These are phyloP conservation scores for Anoplophora glabripennis DNA, from an alignment of 1,140 invertebrate genomes.

Conservation along the genomic window DNA sequence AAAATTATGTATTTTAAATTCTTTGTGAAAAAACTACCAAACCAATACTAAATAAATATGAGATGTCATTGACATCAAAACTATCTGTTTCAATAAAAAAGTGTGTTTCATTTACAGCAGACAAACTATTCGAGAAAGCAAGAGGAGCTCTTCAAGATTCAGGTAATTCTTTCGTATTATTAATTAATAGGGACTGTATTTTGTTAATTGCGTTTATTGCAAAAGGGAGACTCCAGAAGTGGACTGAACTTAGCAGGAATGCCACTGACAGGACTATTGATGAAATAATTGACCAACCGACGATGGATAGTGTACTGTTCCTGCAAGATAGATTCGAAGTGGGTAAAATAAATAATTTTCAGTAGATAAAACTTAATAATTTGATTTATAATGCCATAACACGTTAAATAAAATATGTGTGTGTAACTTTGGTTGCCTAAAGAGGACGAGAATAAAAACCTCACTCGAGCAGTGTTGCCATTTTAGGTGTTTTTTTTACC, in stretches of 20 bases:
- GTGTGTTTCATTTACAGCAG: constrained; percentile 9
- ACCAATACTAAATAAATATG: too few species aligned
- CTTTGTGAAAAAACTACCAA: too few species aligned
- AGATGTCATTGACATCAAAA: constrained; percentile 1
- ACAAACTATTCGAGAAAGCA: constrained; percentile 9
- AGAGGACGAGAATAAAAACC: too few species aligned
- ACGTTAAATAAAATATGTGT: not conserved
- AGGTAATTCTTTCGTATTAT: not conserved
- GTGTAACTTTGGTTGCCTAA: not conserved
- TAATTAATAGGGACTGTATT: not conserved
- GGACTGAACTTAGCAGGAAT: not conserved
- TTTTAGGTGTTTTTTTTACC: too few species aligned
- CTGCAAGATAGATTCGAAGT: constrained; percentile 22
- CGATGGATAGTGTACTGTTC: constrained; percentile 26
- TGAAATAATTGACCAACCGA: not conserved
- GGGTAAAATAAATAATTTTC: not conserved
- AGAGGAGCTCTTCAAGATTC: constrained; percentile 6
- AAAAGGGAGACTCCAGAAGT: not conserved
- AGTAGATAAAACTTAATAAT: not conserved
- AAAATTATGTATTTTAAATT: too few species aligned
- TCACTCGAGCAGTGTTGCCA: too few species aligned
- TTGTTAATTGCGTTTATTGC: not conserved
- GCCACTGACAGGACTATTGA: not conserved
- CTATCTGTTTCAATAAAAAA: constrained; percentile 7
- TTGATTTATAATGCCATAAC: too few species aligned